Base-by-base conservation (phyloP, 2,113 vertebrate species). In the Neolamprologus brichardi region DNA sequence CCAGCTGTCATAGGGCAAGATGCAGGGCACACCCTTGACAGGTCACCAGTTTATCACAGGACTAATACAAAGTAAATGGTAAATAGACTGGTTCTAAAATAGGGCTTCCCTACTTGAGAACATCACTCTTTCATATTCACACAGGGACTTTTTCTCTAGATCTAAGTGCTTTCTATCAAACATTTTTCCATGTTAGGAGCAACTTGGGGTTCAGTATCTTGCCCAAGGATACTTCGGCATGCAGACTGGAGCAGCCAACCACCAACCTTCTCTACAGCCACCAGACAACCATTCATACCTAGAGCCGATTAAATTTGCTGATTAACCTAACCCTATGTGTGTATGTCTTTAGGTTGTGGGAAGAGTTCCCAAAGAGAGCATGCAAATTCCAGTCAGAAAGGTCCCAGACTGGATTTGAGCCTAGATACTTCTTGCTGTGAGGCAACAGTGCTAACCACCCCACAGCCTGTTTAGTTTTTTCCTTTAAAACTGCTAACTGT, bases 231-330 rank as follows among this genome's bases (percentile, higher is more conserved):
- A 64, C 60, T 37, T 64, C 0, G 9, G 5, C 58, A 62, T 62
- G 58, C 30, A 37, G 30, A 37, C 60, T 37, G 60, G 1, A 64
- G 60, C 10, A 64, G 30, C 58, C 30, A 62, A 7, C 58, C 30
- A 12, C 30, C 9, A 34, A 62, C 17, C 4, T 62, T 62, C 58
- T 34, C 58, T 62, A 62, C 4, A 62, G 30, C 60, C 17, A 37
- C 30, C 60, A 64, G 30, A 64, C 30, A 64, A 64, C 60, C 10
- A 67, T 67, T 67, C 32, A 67, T 1, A 70, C 64, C 64, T 44
- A 70, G 12, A 70, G n/a, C 20, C 0, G 0, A 70, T 41, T 6
- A 44, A 25, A 25, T 4, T 44, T 0, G 2, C 2, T 39, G 10
- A 39, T 70, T 41, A 25, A 44, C 20, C 37, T 9, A 44, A 72